Conservation (phyloP, 2,797 vertebrate species). For the Melanotaenia nigrans region DNA sequence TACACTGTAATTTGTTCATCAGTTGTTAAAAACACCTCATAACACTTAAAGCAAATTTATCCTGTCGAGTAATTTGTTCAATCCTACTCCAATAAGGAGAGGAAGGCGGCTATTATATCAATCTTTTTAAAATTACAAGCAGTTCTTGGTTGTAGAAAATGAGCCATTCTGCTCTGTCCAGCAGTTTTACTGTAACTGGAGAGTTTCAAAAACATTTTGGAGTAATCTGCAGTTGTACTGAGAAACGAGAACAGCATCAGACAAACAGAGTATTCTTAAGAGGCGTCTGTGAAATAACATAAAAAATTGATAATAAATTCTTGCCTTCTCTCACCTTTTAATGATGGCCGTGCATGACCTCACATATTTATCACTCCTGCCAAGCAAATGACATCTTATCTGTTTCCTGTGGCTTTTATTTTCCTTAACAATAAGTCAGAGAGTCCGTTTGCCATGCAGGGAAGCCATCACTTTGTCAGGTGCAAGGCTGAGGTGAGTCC, state of each 20-base stretch:
- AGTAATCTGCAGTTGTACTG: neutral
- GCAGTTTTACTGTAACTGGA: neutral
- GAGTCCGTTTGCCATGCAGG: constrained; percentile 46
- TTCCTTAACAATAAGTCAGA: constrained; percentile 73
- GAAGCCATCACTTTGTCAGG: constrained; percentile 80
- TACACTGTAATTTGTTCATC: neutral
- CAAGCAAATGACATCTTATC: constrained; percentile 59
- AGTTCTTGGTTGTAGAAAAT: neutral
- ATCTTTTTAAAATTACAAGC: neutral
- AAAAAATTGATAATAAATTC: constrained; percentile 56
- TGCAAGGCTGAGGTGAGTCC: constrained; percentile 78
- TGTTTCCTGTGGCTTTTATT: constrained; percentile 68
- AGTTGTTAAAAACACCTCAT: neutral
- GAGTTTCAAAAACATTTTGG: constrained; percentile 3
- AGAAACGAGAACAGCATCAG: constrained; percentile 12
- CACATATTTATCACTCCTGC: constrained; percentile 67
- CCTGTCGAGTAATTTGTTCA: neutral
- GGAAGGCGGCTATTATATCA: neutral
- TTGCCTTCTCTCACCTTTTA: constrained; percentile 73
- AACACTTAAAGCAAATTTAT: neutral
- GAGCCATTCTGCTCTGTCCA: neutral
- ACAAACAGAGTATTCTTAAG: constrained; percentile 4
- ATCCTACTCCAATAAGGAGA: neutral
- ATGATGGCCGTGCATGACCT: constrained; percentile 59
- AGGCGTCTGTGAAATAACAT: constrained; percentile 29